These are phyloP conservation scores for Channa argus DNA, from an alignment of 2,113 vertebrate genomes.

Conservation along the genomic window DNA sequence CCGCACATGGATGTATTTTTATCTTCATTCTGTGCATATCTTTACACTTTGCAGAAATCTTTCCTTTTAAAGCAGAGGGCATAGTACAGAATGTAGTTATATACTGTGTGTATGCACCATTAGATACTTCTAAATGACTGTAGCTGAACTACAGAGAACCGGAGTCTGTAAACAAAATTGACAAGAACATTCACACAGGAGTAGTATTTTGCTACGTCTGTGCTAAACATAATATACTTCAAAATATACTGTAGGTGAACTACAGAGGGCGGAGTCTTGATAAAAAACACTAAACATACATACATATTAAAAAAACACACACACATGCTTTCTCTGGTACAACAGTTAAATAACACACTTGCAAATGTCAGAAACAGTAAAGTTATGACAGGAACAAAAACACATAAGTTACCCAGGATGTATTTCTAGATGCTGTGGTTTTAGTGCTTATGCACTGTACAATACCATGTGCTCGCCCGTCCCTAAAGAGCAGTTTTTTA, in stretches of 20 bases:
- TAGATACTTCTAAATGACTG: slow-evolving; percentile 75
- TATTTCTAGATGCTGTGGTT: slow-evolving; percentile 69
- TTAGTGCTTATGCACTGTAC: slow-evolving; percentile 55
- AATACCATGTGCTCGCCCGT: slow-evolving; percentile 39
- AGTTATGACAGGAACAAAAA: slow-evolving; percentile 10
- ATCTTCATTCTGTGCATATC: not conserved
- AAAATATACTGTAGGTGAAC: slow-evolving; percentile 73
- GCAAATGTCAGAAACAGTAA: slow-evolving; percentile 33
- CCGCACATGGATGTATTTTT: slow-evolving; percentile 19
- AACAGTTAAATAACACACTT: slow-evolving; percentile 53
- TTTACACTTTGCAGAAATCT: slow-evolving; percentile 5
- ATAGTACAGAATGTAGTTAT: slow-evolving; percentile 1
- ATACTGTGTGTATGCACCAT: slow-evolving; percentile 41
- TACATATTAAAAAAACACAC: not conserved
- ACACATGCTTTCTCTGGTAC: not conserved
- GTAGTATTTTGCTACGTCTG: not conserved
- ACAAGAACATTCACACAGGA: slow-evolving; percentile 22
- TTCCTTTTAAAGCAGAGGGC: not conserved
- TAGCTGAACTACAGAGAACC: slow-evolving; percentile 72
- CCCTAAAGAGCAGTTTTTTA: slow-evolving; percentile 47
- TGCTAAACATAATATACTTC: slow-evolving; percentile 61
- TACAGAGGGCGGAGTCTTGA: slow-evolving; percentile 76
- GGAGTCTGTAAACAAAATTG: slow-evolving; percentile 70
- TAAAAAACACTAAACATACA: not conserved
- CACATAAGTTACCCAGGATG: slow-evolving; percentile 5